These are phyloP conservation scores for Macrosoma leucophasiata DNA, from an alignment of 2,888 invertebrate species.

Conservation along the genomic window DNA sequence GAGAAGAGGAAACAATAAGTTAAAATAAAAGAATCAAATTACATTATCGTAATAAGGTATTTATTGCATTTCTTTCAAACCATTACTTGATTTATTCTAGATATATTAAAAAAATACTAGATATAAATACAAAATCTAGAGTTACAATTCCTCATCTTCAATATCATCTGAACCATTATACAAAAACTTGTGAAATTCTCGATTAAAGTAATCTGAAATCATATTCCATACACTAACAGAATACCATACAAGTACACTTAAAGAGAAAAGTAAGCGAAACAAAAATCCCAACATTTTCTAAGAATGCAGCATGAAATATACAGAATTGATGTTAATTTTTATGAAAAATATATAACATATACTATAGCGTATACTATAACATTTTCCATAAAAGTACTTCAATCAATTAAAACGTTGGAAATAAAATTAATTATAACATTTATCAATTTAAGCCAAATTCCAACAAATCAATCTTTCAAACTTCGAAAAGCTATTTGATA, in stretches of 20 bases:
- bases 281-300: slow-evolving; percentile 76
- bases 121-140: not conserved
- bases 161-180: slow-evolving; percentile 44
- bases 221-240: slow-evolving; percentile 80
- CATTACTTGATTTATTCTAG: slow-evolving; percentile 6
- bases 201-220: slow-evolving; percentile 84
- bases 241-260: slow-evolving; percentile 84
- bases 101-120: slow-evolving; percentile 3
- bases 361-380: no score
- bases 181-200: slow-evolving; percentile 79
- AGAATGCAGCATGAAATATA: no score
- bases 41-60: slow-evolving; percentile 12
- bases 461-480: no score
- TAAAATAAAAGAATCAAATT: slow-evolving; percentile 27
- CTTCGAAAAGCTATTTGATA: no score
- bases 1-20: no score
- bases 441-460: no score
- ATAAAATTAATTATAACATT: no score
- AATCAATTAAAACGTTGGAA: no score
- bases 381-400: no score
- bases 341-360: no score
- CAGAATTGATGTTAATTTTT: not conserved
- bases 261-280: slow-evolving; percentile 78
- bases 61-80: slow-evolving; percentile 1
- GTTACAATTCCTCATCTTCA: slow-evolving; percentile 31